These are phyloP conservation scores for Pseudomyrmex flavicornis DNA, from an alignment of 1,140 invertebrate genomes.

Conservation along the genomic window DNA sequence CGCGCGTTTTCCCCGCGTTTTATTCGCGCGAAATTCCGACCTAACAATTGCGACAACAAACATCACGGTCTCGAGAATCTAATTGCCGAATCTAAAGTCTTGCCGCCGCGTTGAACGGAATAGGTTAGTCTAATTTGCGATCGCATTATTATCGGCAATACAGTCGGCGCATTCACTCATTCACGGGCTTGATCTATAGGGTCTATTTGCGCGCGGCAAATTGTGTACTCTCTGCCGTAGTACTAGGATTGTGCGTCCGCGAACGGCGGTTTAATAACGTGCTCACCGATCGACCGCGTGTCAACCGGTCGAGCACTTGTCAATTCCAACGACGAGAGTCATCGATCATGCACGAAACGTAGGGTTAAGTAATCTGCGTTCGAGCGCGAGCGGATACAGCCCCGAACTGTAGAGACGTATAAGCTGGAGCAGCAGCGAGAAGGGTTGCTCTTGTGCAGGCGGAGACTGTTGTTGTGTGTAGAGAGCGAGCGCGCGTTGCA, in stretches of 20 bases:
- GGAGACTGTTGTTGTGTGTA: not conserved
- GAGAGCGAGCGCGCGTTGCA: not conserved
- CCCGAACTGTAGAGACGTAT: slow-evolving; percentile 24
- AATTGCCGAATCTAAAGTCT: not conserved
- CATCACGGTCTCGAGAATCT: slow-evolving; percentile 14
- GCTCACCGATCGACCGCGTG: slow-evolving; percentile 62
- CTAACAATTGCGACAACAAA: slow-evolving; percentile 25
- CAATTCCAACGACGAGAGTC: slow-evolving; percentile 59
- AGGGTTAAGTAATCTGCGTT: slow-evolving; percentile 48
- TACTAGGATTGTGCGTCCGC: slow-evolving; percentile 59
- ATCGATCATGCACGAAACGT: slow-evolving; percentile 66
- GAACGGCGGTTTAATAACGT: slow-evolving; percentile 69
- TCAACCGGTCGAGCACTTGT: slow-evolving; percentile 62
- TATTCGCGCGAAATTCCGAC: not conserved
- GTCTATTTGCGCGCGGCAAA: slow-evolving; percentile 69
- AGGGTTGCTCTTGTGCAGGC: slow-evolving; percentile 18
- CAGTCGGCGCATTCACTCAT: slow-evolving; percentile 31
- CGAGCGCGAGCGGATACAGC: slow-evolving; percentile 12
- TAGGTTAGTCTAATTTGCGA: slow-evolving; percentile 63
- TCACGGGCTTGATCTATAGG: slow-evolving; percentile 56
- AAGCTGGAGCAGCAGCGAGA: slow-evolving; percentile 14
- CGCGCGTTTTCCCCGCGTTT: too few species aligned
- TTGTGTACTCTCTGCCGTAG: slow-evolving; percentile 55
- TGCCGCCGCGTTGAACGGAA: not conserved
- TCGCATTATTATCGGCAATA: slow-evolving; percentile 66